These are phyloP conservation scores for Urocitellus parryii DNA, from an alignment of 2,113 vertebrate genomes.

Conservation along the genomic window DNA sequence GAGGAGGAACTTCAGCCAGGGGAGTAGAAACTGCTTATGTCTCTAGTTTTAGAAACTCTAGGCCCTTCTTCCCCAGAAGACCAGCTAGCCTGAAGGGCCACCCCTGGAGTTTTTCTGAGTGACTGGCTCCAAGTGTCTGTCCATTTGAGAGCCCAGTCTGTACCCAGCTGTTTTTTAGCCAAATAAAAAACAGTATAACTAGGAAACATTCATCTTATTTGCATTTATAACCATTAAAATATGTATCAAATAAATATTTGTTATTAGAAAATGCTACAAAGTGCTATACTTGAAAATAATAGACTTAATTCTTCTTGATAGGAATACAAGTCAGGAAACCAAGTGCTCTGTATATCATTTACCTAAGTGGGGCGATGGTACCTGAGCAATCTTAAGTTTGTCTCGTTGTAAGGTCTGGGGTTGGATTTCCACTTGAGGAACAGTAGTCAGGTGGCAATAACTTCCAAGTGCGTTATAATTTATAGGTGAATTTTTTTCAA, in stretches of 20 bases:
- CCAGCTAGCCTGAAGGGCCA: neutral
- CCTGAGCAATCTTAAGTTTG: conserved; percentile 65
- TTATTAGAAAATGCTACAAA: neutral
- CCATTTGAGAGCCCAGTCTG: neutral
- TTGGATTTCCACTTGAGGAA: neutral
- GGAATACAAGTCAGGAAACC: neutral
- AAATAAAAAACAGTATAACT: conserved; percentile 1
- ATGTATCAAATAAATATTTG: neutral
- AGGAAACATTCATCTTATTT: neutral
- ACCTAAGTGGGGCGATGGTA: no score
- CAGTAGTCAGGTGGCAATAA: rapidly evolving
- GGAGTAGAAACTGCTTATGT: neutral
- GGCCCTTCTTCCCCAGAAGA: neutral
- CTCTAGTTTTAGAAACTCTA: neutral
- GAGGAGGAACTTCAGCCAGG: neutral
- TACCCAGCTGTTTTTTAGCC: neutral
- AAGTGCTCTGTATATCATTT: neutral
- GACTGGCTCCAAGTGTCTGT: neutral
- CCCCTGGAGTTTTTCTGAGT: neutral
- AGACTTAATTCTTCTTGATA: neutral
- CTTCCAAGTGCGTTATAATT: rapidly evolving
- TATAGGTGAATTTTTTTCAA: rapidly evolving
- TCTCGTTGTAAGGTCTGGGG: neutral
- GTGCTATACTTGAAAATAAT: neutral
- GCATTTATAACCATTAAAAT: neutral